Base-by-base conservation (phyloP, 2,113 vertebrate species). In the Pteropus alecto region DNA sequence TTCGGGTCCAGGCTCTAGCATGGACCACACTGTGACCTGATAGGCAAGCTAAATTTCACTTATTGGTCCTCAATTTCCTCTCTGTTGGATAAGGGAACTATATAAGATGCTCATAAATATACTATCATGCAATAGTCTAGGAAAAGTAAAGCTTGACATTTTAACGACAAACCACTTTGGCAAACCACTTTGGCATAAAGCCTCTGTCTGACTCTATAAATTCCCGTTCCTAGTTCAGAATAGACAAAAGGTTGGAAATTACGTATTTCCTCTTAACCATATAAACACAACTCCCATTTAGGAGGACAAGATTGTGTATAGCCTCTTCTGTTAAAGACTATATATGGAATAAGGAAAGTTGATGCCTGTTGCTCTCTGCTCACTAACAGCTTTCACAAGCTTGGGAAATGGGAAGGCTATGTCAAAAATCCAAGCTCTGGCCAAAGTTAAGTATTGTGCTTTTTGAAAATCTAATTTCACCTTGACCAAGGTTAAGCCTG, bases 391-490 rank as follows among this genome's bases (percentile, higher is more conserved):
- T 9, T 28, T 77, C 51, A 63, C 5, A 71, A 71, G 51, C 46
- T 26, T 71, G 35, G 3, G 13, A 58, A 26, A 76, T 6, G 43
- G 38, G 38, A 91, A 87, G 46, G 58, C 19, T 83, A 79, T 74
- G 35, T 35, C 74, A 77, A 81, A 95, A 85, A 88, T 60, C n/a
- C 48, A 91, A 61, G 13, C 77, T 65, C 48, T 91, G 30, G 38
- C 18, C 48, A 90, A 90, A 94, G 26, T 82, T 90, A 90, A 94
- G 38, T 51, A 70, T 21, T 82, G 28, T 18, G n/a, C 21, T 92
- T 92, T 89, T 67, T 78, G 71, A 96, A 96, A 74, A 93, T 70
- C 58, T 84, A 93, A 87, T 76, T 90, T 87, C 19, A 90, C 46
- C 61, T 21, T 96, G 58, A 95, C 28, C 41, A 93, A 61, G 73